Evolutionary conservation across 2,888 invertebrate species (phyloP).

Genomic region (Chrysotoxum bicinctum): DNA sequence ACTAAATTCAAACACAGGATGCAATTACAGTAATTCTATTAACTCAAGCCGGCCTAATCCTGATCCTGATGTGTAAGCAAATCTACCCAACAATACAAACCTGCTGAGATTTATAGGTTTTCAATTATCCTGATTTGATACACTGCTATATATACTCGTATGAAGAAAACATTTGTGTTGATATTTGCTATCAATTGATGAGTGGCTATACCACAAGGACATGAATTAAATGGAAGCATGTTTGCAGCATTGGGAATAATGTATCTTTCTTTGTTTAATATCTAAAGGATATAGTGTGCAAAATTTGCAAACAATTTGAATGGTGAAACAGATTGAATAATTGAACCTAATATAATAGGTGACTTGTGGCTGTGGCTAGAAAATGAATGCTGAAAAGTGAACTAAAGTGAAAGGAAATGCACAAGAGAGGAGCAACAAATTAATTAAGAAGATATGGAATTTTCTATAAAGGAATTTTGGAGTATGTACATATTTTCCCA

Average conservation of each 20-base stretch:
- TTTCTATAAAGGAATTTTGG: too few species aligned
- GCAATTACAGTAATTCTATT: slow-evolving; percentile 45
- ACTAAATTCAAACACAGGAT: neutral
- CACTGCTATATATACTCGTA: too few species aligned
- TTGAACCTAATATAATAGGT: slow-evolving; percentile 1
- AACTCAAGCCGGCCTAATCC: neutral
- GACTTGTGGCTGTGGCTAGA: neutral
- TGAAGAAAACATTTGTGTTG: slow-evolving; percentile 10
- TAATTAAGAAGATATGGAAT: too few species aligned
- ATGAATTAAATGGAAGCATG: slow-evolving; percentile 10
- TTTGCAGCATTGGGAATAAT: slow-evolving; percentile 15
- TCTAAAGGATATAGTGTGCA: neutral
- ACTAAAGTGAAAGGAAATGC: neutral
- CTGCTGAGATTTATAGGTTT: slow-evolving; percentile 21
- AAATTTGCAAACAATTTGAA: slow-evolving; percentile 1
- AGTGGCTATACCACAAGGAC: slow-evolving; percentile 17
- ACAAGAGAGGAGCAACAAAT: too few species aligned
- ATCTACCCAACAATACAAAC: slow-evolving; percentile 2
- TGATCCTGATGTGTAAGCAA: slow-evolving; percentile 3
- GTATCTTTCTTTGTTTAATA: slow-evolving; percentile 4
- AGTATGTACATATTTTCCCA: too few species aligned
- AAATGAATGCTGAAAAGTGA: neutral
- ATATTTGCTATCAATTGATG: slow-evolving; percentile 33
- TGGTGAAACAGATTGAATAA: slow-evolving; percentile 12
- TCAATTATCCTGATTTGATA: slow-evolving; percentile 44